Evolutionary conservation across 2,113 vertebrate genomes (phyloP), one percentile per base, ranked within the genome.

Genomic region (Syrrhaptes paradoxus): DNA sequence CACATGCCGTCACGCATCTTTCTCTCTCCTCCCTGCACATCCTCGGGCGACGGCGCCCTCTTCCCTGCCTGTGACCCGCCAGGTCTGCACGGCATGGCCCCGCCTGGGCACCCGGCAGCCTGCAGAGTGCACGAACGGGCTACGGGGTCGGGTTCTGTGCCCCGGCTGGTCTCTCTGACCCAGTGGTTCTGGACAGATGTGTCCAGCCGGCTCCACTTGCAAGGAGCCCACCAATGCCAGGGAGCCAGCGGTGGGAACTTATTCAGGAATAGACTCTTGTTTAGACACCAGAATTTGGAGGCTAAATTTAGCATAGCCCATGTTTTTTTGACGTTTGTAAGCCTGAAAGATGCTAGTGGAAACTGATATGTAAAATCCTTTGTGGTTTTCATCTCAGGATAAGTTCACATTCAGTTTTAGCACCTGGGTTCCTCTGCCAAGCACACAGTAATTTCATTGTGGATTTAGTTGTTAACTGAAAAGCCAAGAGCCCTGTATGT

Each of bases 251-350:
- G 11, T 13, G 61, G 34, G 24, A 45, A 4, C 22, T n/a, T 28
- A 3, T 6, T 7, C 15, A 11, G 78, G 25, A 19, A 34, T 2
- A 2, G 20, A 8, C 26, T 54, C 17, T 25, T 1, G 0, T 41
- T 72, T 25, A 54, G 29, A 12, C 26, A 43, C 10, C 22, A n/a
- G 14, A 16, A 26, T 68, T 34, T 31, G 49, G 10, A n/a, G 32
- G 25, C 13, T 31, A 26, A 34, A 52, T 59, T 31, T 31, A 65
- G 20, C 25, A 14, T 12, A 32, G 32, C 7, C 28, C n/a, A 20
- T 21, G 45, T 52, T 63, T 57, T 34, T 17, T 51, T 70, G 13
- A 34, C 14, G 24, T 68, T 34, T 2, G 5, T 34, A 32, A 63
- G 20, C 6, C 58, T 75, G 29, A 25, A 34, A 70, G 32, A 32